Percentiles rank a stretch among this genome's conserved stretches.
Conservation (phyloP, 53 echinoderm and acorn worm species). For the Astropecten irregularis region DNA sequence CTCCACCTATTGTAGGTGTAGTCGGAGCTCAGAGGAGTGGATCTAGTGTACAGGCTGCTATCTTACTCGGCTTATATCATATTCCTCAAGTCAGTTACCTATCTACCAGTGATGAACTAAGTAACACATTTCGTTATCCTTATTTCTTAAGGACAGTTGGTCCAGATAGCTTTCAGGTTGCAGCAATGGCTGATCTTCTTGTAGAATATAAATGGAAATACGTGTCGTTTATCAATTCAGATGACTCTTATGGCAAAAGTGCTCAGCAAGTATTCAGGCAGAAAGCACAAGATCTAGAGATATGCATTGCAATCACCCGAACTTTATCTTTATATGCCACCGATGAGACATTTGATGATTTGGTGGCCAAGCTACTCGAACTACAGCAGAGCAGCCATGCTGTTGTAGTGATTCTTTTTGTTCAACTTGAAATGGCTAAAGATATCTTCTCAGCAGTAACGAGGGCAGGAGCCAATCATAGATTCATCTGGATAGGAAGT, state of each 20-base stretch:
- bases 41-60: conserved; percentile 87
- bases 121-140: conserved; percentile 76
- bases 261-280: conserved; percentile 75
- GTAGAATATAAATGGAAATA: conserved; percentile 83
- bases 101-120: conserved; percentile 91
- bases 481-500: conserved; percentile 96
- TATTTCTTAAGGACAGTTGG: conserved; percentile 91
- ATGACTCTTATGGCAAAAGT: conserved; percentile 91
- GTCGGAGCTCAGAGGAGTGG: conserved; percentile 91
- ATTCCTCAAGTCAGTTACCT: conserved; percentile 94
- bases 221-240: conserved; percentile 92
- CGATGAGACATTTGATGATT: conserved; percentile 32
- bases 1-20: conserved; percentile 64
- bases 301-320: conserved; percentile 78
- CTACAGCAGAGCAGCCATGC: conserved; percentile 66
- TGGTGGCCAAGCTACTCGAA: conserved; percentile 61
- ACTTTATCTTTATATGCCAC: conserved; percentile 73
- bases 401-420: conserved; percentile 86
- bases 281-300: conserved; percentile 42
- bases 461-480: conserved; percentile 45
- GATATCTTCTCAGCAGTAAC: conserved; percentile 71
- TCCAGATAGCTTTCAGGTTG: conserved; percentile 84
- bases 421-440: conserved; percentile 83
- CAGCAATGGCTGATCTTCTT: conserved; percentile 82
- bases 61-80: conserved; percentile 79